A percentile compares a stretch with the other conserved stretches of the same genome.
phyloP scores from a whole-genome alignment of 2,113 vertebrate species.

The Oncorhynchus mykiss region DNA sequence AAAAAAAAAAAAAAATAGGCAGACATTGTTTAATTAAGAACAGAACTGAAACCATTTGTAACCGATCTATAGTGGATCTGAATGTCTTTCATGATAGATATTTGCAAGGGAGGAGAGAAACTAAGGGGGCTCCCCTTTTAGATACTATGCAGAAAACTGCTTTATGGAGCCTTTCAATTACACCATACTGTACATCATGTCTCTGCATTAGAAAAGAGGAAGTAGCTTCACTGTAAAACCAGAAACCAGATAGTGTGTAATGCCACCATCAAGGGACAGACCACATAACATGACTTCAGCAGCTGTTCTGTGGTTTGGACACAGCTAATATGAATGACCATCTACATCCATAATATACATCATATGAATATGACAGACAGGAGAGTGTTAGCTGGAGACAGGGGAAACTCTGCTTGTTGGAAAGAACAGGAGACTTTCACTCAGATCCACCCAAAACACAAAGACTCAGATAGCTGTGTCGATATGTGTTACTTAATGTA shows the following conservation, averaged over 20 bases:
- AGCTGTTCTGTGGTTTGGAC: too few species aligned
- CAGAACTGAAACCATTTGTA: slow-evolving; percentile 16
- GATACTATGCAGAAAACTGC: not conserved
- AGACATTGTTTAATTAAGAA: too few species aligned
- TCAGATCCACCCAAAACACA: slow-evolving; percentile 43
- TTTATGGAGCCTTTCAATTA: slow-evolving; percentile 23
- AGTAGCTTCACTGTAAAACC: not conserved
- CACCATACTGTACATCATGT: slow-evolving; percentile 5
- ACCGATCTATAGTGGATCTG: slow-evolving; percentile 10
- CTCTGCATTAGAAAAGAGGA: not conserved
- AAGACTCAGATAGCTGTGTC: slow-evolving; percentile 56
- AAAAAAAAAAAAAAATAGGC: too few species aligned
- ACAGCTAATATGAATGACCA: too few species aligned
- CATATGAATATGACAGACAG: slow-evolving; percentile 28
- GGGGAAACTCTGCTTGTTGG: slow-evolving; percentile 57
- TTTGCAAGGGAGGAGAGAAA: slow-evolving; percentile 61
- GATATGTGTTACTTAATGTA: slow-evolving; percentile 17
- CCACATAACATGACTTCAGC: too few species aligned
- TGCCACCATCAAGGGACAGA: not conserved
- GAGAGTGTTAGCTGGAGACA: slow-evolving; percentile 55
- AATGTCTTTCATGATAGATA: slow-evolving; percentile 50
- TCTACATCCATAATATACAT: too few species aligned
- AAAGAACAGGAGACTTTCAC: slow-evolving; percentile 58
- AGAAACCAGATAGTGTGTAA: not conserved
- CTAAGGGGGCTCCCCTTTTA: slow-evolving; percentile 68